phyloP scores from a whole-genome alignment of 2,113 vertebrate genomes.

The Loxodonta africana region DNA sequence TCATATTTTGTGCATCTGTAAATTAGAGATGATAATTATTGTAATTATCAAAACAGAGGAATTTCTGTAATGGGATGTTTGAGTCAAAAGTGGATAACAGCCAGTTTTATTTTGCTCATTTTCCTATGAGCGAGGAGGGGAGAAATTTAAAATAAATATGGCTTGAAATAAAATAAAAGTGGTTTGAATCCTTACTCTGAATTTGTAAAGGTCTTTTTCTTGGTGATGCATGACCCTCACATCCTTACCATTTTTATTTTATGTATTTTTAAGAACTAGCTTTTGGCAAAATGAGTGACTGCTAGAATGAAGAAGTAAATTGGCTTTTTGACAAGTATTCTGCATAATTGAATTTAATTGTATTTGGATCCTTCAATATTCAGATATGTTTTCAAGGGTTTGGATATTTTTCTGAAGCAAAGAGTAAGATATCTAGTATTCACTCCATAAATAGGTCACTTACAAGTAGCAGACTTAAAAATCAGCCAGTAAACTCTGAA shows the following conservation, averaged over 20 bases:
- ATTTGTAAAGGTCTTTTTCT: constrained; percentile 42
- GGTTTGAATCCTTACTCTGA: background rate
- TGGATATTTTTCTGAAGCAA: constrained; percentile 34
- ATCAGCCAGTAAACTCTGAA: constrained; percentile 55
- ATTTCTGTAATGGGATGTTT: constrained; percentile 31
- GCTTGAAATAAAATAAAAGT: constrained; percentile 39
- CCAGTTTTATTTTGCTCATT: constrained; percentile 35
- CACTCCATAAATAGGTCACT: constrained; percentile 32
- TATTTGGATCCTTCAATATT: constrained; percentile 16
- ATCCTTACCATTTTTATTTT: background rate
- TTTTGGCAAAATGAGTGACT: constrained; percentile 19
- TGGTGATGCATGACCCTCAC: background rate
- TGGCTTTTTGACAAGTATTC: background rate
- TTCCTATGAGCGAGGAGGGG: background rate
- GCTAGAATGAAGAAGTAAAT: constrained; percentile 13
- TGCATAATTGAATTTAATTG: constrained; percentile 28
- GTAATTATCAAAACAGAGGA: constrained; percentile 59
- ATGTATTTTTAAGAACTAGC: background rate
- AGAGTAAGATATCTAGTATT: constrained; percentile 59
- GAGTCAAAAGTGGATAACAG: constrained; percentile 14
- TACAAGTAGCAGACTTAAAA: constrained; percentile 63
- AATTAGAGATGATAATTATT: constrained; percentile 59
- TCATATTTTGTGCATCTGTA: constrained; percentile 33
- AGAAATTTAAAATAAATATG: constrained; percentile 39
- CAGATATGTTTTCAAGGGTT: constrained; percentile 25